Evolutionary conservation across 2,888 invertebrate genomes (phyloP).

Genomic region (Hypsopygia costalis): DNA sequence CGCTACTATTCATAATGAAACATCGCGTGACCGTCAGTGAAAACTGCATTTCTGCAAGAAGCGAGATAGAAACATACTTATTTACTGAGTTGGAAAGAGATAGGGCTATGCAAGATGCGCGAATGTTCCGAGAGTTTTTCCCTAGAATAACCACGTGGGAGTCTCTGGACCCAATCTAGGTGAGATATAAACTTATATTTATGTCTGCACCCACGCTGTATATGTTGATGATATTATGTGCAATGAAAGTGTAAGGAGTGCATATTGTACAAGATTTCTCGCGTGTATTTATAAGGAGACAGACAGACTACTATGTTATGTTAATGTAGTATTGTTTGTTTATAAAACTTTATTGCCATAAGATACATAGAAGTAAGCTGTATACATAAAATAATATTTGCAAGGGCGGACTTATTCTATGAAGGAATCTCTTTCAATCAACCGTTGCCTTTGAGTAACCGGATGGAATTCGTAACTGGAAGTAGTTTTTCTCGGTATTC

Average conservation of each 20-base stretch:
- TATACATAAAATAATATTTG: too few relatives aligned
- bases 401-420: too few relatives aligned
- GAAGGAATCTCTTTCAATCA: too few relatives aligned
- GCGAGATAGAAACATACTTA: constrained; percentile 23
- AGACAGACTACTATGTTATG: too few relatives aligned
- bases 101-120: constrained; percentile 16
- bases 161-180: not conserved
- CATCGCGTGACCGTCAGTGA: constrained; percentile 49
- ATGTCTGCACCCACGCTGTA: not conserved
- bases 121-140: not conserved
- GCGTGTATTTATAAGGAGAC: too few relatives aligned
- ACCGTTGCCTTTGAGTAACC: too few relatives aligned
- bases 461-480: too few relatives aligned
- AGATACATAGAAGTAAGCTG: too few relatives aligned
- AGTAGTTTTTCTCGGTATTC: too few relatives aligned
- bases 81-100: constrained; percentile 22
- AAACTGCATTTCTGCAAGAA: constrained; percentile 51
- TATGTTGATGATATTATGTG: not conserved
- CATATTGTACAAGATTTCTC: not conserved
- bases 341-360: too few relatives aligned
- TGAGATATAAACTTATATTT: not conserved
- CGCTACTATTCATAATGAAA: too few relatives aligned
- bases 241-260: not conserved
- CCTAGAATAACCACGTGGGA: not conserved
- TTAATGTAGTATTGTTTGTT: too few relatives aligned